A percentile compares a stretch with the other conserved stretches of the same genome.
phyloP scores from a whole-genome alignment of 2,888 invertebrate genomes.

The Mythimna loreyi region DNA sequence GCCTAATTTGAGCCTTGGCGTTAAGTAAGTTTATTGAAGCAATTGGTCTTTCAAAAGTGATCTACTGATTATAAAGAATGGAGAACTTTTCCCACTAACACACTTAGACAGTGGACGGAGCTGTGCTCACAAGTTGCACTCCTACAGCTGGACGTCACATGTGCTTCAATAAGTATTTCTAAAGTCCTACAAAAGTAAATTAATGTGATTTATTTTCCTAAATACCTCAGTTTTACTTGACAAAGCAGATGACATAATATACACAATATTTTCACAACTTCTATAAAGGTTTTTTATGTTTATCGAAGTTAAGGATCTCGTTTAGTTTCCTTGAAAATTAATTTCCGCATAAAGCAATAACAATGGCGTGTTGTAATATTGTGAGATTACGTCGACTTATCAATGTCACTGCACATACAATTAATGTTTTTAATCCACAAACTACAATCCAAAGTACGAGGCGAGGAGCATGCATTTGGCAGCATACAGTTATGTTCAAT shows the following conservation, averaged over 20 bases:
- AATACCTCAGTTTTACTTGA: conserved; percentile 33
- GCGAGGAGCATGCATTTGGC: conserved; percentile 79
- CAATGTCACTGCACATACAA: conserved; percentile 63
- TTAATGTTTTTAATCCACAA: conserved; percentile 68
- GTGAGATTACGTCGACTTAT: conserved; percentile 47
- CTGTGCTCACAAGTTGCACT: conserved; percentile 38
- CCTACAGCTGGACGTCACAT: conserved; percentile 47
- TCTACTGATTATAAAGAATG: conserved; percentile 27
- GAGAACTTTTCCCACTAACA: conserved; percentile 34
- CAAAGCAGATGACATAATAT: conserved; percentile 21
- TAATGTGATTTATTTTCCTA: conserved; percentile 32
- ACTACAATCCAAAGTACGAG: conserved; percentile 70
- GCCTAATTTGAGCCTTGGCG: conserved; percentile 3
- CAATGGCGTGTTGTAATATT: conserved; percentile 37
- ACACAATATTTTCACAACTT: conserved; percentile 16
- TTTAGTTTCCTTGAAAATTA: conserved; percentile 42
- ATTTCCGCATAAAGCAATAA: conserved; percentile 27
- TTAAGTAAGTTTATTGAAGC: conserved; percentile 44
- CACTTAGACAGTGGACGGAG: conserved; percentile 33
- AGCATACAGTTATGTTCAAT: conserved; percentile 76
- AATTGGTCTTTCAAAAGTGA: conserved; percentile 25
- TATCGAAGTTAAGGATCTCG: conserved; percentile 12
- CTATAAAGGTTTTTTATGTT: background rate
- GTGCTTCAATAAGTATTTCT: conserved; percentile 41
- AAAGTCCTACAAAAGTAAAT: conserved; percentile 49